A percentile compares a stretch with the other conserved stretches of the same genome.
Conservation (phyloP, 2,113 vertebrate species). For the Pitta sordida region DNA sequence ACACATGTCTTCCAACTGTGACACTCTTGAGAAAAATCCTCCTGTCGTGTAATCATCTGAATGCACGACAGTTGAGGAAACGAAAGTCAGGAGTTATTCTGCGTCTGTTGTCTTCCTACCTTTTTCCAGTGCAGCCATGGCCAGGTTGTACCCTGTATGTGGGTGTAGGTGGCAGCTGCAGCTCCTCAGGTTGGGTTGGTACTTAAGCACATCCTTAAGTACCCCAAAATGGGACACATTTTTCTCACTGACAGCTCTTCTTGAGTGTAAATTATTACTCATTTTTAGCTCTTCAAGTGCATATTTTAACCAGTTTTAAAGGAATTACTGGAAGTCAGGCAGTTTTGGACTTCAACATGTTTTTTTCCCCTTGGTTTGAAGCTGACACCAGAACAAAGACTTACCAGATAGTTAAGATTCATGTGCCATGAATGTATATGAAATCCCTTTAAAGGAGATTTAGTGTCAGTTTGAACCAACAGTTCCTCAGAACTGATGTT, state of each 20-base stretch:
- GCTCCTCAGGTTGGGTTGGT: not conserved
- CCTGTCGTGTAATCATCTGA: not conserved
- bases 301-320: not conserved
- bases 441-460: not conserved
- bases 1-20: not conserved
- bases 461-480: not conserved
- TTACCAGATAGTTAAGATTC: not conserved
- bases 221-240: not conserved
- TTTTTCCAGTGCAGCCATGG: not conserved
- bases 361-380: not conserved
- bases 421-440: not conserved
- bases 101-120: not conserved
- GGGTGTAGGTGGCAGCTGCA: not conserved
- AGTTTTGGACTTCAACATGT: not conserved
- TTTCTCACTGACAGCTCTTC: not conserved
- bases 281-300: not conserved
- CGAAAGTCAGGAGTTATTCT: not conserved
- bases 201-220: too few relatives aligned
- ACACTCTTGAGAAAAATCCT: not conserved
- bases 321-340: not conserved
- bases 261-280: not conserved
- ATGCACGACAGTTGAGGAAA: not conserved
- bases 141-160: accelerated
- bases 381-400: not conserved
- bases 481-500: not conserved